Conservation (phyloP, 2,888 invertebrate species). For the Cephus pulcher region DNA sequence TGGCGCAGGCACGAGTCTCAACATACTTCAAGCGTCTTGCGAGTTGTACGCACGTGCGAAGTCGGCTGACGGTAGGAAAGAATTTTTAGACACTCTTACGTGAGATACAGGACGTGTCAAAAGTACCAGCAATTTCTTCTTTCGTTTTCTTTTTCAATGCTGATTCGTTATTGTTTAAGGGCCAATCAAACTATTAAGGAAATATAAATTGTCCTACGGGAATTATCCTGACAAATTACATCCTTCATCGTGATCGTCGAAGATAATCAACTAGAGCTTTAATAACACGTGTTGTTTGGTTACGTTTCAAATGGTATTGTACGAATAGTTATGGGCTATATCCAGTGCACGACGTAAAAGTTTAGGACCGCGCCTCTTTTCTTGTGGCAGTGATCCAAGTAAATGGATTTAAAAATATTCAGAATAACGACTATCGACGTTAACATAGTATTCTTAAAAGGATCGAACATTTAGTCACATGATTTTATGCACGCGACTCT, state of each 20-base stretch:
- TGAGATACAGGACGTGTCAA: neutral
- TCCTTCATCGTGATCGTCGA: neutral
- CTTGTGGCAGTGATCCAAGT: neutral
- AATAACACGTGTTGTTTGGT: neutral
- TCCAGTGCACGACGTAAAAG: neutral
- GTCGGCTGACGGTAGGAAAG: neutral
- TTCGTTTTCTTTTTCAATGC: neutral
- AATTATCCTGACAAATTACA: no score
- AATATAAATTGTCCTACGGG: neutral
- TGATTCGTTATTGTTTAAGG: neutral
- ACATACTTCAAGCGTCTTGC: neutral
- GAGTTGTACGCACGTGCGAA: conserved; percentile 9
- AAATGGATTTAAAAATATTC: neutral
- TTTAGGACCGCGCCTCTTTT: neutral
- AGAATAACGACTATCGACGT: no score
- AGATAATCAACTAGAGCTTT: neutral
- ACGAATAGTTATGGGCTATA: neutral
- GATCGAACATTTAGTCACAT: neutral
- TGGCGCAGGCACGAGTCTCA: neutral
- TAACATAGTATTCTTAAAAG: no score
- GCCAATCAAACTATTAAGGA: neutral
- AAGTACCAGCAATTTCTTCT: neutral
- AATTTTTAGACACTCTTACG: neutral
- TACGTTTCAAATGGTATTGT: neutral
- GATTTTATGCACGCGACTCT: neutral